Base-by-base conservation (phyloP, 2,888 invertebrate species). In the Entomobrya proxima region DNA sequence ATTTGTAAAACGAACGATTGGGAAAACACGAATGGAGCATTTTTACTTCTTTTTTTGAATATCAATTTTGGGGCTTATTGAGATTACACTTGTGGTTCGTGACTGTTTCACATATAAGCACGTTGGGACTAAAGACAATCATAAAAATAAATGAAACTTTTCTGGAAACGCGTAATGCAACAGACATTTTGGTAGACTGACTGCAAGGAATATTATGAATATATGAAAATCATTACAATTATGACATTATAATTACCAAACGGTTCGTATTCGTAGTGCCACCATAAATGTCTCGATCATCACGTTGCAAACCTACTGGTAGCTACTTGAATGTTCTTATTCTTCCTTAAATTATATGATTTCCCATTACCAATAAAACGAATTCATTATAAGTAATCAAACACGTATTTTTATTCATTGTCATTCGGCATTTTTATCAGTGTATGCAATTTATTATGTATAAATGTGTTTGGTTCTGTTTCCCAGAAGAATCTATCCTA, bases 371-470 rank as follows among this genome's bases (percentile, higher is more conserved):
- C 40, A 47, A 74, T 74, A 13, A 78, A 78, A 76, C 40, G 76
- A 55, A 58, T 76, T 78, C 78, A 35, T 47, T 78, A n/a, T n/a
- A 47, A 64, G 64, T 61, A 40, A 78, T 40, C 44, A 72, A 21
- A 27, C 32, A 64, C 15, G 15, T 32, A 44, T 27, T 7, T 21
- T 44, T 72, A 44, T 44, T 7, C 47, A 44, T 30, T 78, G 78
- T 78, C 78, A 64, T 78, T 44, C 78, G 11, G 11, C 21, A 78
- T 47, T 47, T 21, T 78, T 64, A 21, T 5, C 15, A 5, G 64
- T 4, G 21, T 35, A 64, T 18, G 18, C 35, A n/a, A n/a, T 64
- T 15, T 9, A n/a, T 37, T 27, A 40, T 69, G 44, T 44, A 35
- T 32, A 18, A 18, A 72, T 64, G n/a, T 47, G 47, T 44, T 72